These are phyloP conservation scores for Clitarchus hookeri DNA, from an alignment of 2,888 invertebrate species.

Conservation along the genomic window DNA sequence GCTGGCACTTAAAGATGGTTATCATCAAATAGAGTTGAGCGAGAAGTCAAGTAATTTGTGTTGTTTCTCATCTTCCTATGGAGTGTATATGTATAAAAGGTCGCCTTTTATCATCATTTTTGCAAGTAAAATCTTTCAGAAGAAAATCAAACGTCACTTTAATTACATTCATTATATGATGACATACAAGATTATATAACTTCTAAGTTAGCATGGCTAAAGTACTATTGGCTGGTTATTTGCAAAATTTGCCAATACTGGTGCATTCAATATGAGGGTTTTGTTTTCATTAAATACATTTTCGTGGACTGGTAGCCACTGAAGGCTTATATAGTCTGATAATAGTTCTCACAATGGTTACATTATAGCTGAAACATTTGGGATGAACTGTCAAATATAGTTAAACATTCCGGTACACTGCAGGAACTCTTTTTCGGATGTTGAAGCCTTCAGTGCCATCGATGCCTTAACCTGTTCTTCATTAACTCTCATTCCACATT, in stretches of 20 bases:
- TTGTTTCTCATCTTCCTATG: background rate
- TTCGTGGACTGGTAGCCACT: constrained; percentile 16
- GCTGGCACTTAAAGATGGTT: background rate
- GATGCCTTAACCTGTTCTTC: no score
- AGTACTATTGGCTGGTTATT: no score
- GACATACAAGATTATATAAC: no score
- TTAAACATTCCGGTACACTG: constrained; percentile 1
- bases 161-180: no score
- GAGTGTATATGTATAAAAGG: background rate
- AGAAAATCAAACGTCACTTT: background rate
- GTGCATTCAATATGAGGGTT: background rate
- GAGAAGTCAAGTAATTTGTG: background rate
- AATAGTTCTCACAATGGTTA: background rate
- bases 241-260: no score
- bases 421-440: background rate
- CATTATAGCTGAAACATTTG: background rate
- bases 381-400: constrained; percentile 6
- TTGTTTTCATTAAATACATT: constrained; percentile 27
- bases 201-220: no score
- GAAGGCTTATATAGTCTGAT: background rate
- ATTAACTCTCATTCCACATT: no score
- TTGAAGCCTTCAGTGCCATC: no score
- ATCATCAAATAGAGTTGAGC: background rate
- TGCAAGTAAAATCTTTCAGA: background rate
- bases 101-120: background rate